Conservation (phyloP, 2,797 vertebrate species). For the Cossypha caffra region DNA sequence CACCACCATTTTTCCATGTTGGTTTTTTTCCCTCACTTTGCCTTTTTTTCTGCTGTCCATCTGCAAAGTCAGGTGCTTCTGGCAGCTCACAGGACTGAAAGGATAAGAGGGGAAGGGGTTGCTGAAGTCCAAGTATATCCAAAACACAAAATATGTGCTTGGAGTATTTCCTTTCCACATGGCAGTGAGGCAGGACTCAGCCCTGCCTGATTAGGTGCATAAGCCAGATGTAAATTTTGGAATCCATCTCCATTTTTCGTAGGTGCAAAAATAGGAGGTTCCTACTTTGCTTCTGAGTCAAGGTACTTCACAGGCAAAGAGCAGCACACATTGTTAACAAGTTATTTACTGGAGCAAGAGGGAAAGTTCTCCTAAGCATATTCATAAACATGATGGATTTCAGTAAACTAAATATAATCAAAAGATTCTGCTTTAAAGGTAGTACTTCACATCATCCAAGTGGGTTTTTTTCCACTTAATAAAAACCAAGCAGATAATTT, state of each 20-base stretch:
- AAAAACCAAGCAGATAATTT: background rate
- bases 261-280: background rate
- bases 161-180: background rate
- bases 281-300: background rate
- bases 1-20: background rate
- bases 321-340: background rate
- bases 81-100: background rate
- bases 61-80: background rate
- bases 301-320: background rate
- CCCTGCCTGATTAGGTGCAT: background rate
- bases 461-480: background rate
- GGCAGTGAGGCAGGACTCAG: background rate
- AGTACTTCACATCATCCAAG: background rate
- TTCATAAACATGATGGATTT: background rate
- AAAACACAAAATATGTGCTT: background rate
- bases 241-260: background rate
- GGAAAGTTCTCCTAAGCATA: background rate
- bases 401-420: background rate
- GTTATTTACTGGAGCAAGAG: constrained; percentile 16
- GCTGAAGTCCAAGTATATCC: background rate
- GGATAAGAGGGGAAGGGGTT: background rate
- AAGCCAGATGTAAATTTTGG: background rate
- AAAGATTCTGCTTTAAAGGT: background rate
- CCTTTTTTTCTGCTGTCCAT: background rate
- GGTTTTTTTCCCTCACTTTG: fast-evolving